Conservation (phyloP, 2,113 vertebrate genomes). For the Forbesichthys papilliferus region DNA sequence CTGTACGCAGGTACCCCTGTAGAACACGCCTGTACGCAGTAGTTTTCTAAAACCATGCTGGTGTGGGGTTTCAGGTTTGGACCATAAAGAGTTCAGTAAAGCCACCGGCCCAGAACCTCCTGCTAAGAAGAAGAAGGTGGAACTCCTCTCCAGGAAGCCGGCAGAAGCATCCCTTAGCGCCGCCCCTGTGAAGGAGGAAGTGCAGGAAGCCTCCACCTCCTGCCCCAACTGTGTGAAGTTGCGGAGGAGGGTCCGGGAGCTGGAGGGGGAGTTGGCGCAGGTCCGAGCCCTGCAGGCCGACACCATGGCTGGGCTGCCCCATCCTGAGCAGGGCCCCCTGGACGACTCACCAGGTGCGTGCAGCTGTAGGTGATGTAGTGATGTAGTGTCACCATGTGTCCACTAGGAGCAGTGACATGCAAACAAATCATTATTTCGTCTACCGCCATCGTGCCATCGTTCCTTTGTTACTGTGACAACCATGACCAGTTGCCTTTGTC, state of each 20-base stretch:
- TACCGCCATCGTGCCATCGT: too few relatives aligned
- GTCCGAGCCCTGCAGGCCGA: constrained; percentile 79
- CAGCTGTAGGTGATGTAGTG: not conserved
- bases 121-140: constrained; percentile 93
- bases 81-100: not conserved
- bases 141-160: constrained; percentile 93
- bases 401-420: too few relatives aligned
- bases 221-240: constrained; percentile 93
- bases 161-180: constrained; percentile 87
- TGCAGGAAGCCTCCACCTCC: constrained; percentile 85
- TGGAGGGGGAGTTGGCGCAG: constrained; percentile 89
- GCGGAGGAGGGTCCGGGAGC: constrained; percentile 89
- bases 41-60: not conserved
- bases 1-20: too few relatives aligned
- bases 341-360: constrained; percentile 88
- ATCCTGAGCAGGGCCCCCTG: constrained; percentile 84
- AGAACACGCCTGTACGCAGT: too few relatives aligned
- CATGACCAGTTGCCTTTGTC: constrained; percentile 4
- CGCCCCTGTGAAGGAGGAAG: constrained; percentile 81
- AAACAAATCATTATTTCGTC: too few relatives aligned
- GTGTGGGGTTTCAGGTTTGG: not conserved
- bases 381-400: too few relatives aligned
- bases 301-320: constrained; percentile 51
- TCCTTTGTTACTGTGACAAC: too few relatives aligned
- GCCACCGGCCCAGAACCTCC: constrained; percentile 77